A percentile compares a stretch with the other conserved stretches of the same genome.
phyloP scores from a whole-genome alignment of 2,797 vertebrate species.

The Acestrorhynchus altus region DNA sequence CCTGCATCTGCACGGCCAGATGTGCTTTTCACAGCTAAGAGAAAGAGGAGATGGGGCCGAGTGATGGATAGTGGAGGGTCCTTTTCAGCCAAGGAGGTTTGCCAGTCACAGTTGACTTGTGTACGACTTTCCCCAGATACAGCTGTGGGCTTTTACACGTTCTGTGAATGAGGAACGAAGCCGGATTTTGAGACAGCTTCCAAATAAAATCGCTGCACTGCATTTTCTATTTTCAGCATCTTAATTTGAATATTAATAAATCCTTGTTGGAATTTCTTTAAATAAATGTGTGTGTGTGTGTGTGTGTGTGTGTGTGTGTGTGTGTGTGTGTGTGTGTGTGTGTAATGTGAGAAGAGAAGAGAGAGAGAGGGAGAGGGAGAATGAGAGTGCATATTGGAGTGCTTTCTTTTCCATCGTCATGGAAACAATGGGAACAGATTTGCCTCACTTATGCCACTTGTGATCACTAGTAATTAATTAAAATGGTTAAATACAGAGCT shows the following conservation, averaged over 20 bases:
- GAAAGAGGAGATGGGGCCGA: conserved; percentile 6
- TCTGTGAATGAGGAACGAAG: background rate
- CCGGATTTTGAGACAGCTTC: background rate
- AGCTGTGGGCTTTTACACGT: background rate
- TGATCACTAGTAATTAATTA: conserved; percentile 56
- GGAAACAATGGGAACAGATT: conserved; percentile 57
- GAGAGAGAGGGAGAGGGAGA: background rate
- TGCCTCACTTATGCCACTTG: conserved; percentile 42
- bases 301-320: background rate
- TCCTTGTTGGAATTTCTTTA: conserved; percentile 29
- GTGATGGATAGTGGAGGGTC: background rate
- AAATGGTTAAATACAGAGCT: conserved; percentile 38
- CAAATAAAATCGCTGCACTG: conserved; percentile 13
- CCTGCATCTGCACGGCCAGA: conserved; percentile 68
- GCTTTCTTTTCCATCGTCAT: conserved; percentile 56
- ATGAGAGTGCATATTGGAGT: background rate
- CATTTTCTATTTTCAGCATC: conserved; percentile 45
- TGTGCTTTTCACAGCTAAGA: conserved; percentile 61
- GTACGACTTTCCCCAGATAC: background rate
- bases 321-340: background rate
- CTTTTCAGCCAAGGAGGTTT: conserved; percentile 27
- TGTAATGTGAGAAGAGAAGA: background rate
- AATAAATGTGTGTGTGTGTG: conserved; percentile 12
- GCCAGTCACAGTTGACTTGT: background rate
- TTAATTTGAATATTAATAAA: conserved; percentile 50